These are phyloP conservation scores for Apamea monoglypha DNA, from an alignment of 2,888 invertebrate genomes.

Conservation along the genomic window DNA sequence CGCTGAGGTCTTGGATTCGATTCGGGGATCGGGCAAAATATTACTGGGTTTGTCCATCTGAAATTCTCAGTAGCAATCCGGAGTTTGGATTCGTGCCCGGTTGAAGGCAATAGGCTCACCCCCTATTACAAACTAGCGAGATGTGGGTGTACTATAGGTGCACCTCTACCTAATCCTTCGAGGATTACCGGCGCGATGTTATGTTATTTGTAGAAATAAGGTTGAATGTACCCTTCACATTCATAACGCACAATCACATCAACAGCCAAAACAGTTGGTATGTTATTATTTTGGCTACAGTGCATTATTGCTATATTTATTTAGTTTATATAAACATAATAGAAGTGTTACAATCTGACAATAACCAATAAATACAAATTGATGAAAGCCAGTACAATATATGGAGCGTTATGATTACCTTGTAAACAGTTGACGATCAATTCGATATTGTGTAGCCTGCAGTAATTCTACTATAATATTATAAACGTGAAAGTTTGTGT, in stretches of 20 bases:
- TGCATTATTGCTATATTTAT: neutral
- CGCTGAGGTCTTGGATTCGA: neutral
- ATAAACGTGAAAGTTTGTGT: too few species aligned
- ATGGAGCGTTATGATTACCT: slow-evolving; percentile 36
- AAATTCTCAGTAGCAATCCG: neutral
- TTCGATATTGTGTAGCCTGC: slow-evolving; percentile 19
- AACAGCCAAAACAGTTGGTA: neutral
- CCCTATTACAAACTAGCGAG: too few species aligned
- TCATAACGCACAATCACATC: neutral
- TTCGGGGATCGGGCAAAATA: neutral
- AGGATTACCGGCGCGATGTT: neutral
- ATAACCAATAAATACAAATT: slow-evolving; percentile 18
- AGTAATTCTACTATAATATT: neutral
- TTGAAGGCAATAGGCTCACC: neutral
- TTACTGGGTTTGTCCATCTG: neutral
- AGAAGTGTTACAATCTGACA: neutral
- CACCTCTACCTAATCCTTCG: too few species aligned
- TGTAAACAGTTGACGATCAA: slow-evolving; percentile 40
- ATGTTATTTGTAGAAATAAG: neutral
- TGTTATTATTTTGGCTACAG: neutral
- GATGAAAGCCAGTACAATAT: slow-evolving; percentile 11
- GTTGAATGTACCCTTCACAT: neutral
- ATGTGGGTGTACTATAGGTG: too few species aligned
- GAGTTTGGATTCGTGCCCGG: neutral
- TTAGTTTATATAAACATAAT: neutral